Evolutionary conservation across 37 sponge, comb jelly and placozoan species (phyloP), one percentile per base, ranked within the genome.

Genomic region (Beroe forskalii): DNA sequence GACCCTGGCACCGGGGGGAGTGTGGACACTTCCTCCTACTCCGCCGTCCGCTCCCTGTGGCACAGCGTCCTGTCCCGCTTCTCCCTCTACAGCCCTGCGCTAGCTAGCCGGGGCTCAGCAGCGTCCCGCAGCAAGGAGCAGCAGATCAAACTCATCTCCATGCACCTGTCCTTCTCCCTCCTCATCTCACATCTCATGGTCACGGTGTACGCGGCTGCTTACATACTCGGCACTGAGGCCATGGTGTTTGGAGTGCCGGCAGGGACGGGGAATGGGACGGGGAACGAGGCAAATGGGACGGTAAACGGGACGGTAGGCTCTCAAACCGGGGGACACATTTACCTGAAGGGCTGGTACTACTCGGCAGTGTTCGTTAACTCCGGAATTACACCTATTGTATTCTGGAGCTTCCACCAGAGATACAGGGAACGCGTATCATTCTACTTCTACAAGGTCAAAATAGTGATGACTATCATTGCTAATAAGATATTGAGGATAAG

Each of bases 291-390:
- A n/a, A n/a, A n/a, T n/a, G n/a, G n/a, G n/a, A n/a, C n/a, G n/a
- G n/a, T n/a, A n/a, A n/a, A n/a, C n/a, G n/a, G n/a, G n/a, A n/a
- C n/a, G n/a, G n/a, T n/a, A n/a, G n/a, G n/a, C n/a, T n/a, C n/a
- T n/a, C n/a, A n/a, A n/a, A n/a, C n/a, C n/a, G n/a, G n/a, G n/a
- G n/a, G n/a, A n/a, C n/a, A n/a, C n/a, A n/a, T n/a, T n/a, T 69
- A 69, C 32, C 72, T 69, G 38, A 69, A 36, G 55, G 86, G 86
- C 27, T 80, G 86, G 14, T 80, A 80, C 27, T 43, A 80, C 31
- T 43, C 55, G 43, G 44, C 86, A 24, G 86, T 80, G 8, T 44
- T 80, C 48, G 0, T 80, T 27, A 80, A 80, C 86, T 80, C 86
- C 19, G 86, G 31, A 35, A 80, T 80, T 1, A 80, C 86, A 6